phyloP scores from a whole-genome alignment of 2,113 vertebrate genomes.

The Misgurnus anguillicaudatus region DNA sequence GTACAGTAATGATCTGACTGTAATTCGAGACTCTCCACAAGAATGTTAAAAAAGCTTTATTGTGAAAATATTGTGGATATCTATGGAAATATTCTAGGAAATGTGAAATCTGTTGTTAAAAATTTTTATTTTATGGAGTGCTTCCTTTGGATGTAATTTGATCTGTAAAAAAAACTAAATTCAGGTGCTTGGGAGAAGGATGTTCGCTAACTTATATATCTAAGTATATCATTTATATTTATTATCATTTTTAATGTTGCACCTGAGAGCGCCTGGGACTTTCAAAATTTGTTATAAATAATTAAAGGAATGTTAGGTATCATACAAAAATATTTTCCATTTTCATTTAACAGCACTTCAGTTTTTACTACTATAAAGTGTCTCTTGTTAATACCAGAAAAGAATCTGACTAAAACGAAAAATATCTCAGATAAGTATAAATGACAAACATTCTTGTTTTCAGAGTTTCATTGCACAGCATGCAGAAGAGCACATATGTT shows the following conservation, averaged over 20 bases:
- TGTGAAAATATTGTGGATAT: too few species aligned
- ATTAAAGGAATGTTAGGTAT: conserved; percentile 69
- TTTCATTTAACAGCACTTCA: conserved; percentile 68
- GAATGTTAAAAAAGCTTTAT: too few species aligned
- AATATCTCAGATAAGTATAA: conserved; percentile 64
- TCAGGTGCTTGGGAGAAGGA: neutral
- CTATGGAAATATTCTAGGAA: neutral
- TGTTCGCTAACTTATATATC: neutral
- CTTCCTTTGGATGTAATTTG: neutral
- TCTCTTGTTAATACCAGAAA: conserved; percentile 45
- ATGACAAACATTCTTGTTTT: conserved; percentile 71
- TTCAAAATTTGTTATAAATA: conserved; percentile 44
- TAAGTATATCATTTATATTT: neutral
- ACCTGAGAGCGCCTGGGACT: conserved; percentile 16
- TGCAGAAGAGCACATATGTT: conserved; percentile 62
- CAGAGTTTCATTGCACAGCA: conserved; percentile 70
- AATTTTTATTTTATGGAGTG: neutral
- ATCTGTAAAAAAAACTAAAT: neutral
- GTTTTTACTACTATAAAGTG: conserved; percentile 60
- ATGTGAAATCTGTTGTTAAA: neutral
- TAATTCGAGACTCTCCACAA: too few species aligned
- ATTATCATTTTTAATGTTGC: neutral
- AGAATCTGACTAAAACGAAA: conserved; percentile 57
- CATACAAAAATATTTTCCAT: conserved; percentile 72
- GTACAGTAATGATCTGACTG: neutral